Evolutionary conservation across 2,888 invertebrate genomes (phyloP), one percentile per base, ranked within the genome.

Genomic region (Sericinus montela): DNA sequence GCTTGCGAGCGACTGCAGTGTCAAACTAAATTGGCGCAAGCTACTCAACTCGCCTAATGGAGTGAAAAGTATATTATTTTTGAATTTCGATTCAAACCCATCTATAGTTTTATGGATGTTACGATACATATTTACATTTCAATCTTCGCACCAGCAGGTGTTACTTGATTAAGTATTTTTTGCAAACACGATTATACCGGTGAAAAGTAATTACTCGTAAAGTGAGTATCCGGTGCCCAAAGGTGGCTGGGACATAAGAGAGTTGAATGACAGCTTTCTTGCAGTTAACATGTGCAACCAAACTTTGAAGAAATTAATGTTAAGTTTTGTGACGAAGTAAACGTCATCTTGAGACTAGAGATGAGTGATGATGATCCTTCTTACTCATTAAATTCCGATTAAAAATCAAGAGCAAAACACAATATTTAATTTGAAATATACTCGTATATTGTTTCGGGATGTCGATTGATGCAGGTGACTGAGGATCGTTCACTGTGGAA

Each of bases 11-110:
- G 83, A 70, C 71, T 67, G 65, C 66, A 86, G 78, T 79, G 75
- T 75, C 78, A 74, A 75, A 76, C 70, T 60, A 79, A 81, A 83
- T 82, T 84, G 80, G 80, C 84, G 77, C 81, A 78, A 75, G 68
- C 67, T 74, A 69, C 72, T 74, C 67, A 73, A 72, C 67, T 67
- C 70, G 70, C 15, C 45, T 74, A 73, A 68, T 74, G 55, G 52
- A 58, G 55, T 54, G 53, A 55, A 65, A 67, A 69, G 65, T 66
- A 49, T n/a, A n/a, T n/a, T n/a, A n/a, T n/a, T n/a, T 53, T 52
- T 53, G 50, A 52, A 52, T 50, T 42, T 50, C 45, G 42, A n/a
- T n/a, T n/a, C n/a, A n/a, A 54, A 45, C 52, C 34, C 52, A 55
- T 55, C 56, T 55, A 55, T 51, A 55, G 52, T 48, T 53, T 44